Evolutionary conservation across 2,888 invertebrate species (phyloP).

Genomic region (Spodoptera exigua): DNA sequence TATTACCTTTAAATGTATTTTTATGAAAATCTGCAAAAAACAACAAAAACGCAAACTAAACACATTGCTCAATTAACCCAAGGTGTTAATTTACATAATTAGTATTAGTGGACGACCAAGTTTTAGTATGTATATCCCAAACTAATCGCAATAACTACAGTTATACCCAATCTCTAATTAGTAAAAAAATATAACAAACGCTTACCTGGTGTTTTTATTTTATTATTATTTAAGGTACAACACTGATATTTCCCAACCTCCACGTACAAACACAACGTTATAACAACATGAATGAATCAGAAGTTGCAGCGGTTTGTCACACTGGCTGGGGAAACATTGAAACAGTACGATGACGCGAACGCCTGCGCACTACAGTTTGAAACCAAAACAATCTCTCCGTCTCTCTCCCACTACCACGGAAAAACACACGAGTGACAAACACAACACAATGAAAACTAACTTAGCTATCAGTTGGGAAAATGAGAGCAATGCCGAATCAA

Average conservation of each 20-base stretch:
- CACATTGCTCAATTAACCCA: constrained; percentile 42
- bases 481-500: constrained; percentile 62
- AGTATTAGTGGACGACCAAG: constrained; percentile 66
- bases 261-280: constrained; percentile 53
- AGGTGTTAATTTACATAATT: constrained; percentile 32
- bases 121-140: no score
- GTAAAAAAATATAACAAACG: constrained; percentile 12
- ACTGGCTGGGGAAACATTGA: constrained; percentile 65
- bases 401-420: constrained; percentile 39
- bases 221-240: constrained; percentile 30
- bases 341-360: constrained; percentile 67
- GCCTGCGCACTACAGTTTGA: constrained; percentile 63
- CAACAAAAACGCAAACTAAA: constrained; percentile 27
- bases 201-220: constrained; percentile 55
- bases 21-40: constrained; percentile 26
- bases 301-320: constrained; percentile 61
- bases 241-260: constrained; percentile 38
- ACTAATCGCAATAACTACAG: constrained; percentile 13
- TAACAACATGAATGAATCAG: constrained; percentile 59
- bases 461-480: constrained; percentile 65
- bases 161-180: constrained; percentile 1
- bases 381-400: constrained; percentile 24
- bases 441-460: constrained; percentile 41
- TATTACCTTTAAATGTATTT: no score
- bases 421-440: constrained; percentile 52